Percentiles rank a stretch among this genome's conserved stretches.
Evolutionary conservation across 2,888 invertebrate species (phyloP).

Genomic region (Patella depressa): DNA sequence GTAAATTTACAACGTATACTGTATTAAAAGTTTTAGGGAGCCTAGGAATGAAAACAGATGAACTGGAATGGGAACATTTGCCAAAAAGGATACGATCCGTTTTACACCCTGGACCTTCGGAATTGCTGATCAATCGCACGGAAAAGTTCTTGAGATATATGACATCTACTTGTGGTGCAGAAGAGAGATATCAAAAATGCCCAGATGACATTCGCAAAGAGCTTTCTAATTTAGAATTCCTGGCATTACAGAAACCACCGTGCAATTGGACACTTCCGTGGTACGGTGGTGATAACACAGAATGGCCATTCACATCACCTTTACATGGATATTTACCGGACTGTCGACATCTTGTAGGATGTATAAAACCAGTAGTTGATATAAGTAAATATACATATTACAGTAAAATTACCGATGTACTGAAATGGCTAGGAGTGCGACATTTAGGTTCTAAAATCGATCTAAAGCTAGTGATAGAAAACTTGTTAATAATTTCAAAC

Average conservation of each 20-base stretch:
- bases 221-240: slow-evolving; percentile 16
- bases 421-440: neutral
- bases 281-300: neutral
- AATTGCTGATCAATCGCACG: neutral
- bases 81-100: slow-evolving; percentile 14
- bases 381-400: neutral
- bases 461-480: neutral
- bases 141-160: slow-evolving; percentile 16
- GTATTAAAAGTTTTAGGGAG: neutral
- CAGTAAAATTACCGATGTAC: neutral
- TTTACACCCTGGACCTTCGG: neutral
- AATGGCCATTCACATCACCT: neutral
- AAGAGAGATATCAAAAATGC: slow-evolving; percentile 4
- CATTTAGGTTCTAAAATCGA: neutral
- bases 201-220: neutral
- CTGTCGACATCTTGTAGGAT: neutral
- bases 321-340: neutral
- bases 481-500: neutral
- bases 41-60: slow-evolving; percentile 16
- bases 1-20: neutral
- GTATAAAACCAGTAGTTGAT: neutral
- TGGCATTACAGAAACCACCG: slow-evolving; percentile 16
- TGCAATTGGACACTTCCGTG: neutral
- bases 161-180: neutral
- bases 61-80: neutral